Evolutionary conservation across 2,888 invertebrate species (phyloP), one percentile per base, ranked within the genome.

Genomic region (Neuroscelio doddi): DNA sequence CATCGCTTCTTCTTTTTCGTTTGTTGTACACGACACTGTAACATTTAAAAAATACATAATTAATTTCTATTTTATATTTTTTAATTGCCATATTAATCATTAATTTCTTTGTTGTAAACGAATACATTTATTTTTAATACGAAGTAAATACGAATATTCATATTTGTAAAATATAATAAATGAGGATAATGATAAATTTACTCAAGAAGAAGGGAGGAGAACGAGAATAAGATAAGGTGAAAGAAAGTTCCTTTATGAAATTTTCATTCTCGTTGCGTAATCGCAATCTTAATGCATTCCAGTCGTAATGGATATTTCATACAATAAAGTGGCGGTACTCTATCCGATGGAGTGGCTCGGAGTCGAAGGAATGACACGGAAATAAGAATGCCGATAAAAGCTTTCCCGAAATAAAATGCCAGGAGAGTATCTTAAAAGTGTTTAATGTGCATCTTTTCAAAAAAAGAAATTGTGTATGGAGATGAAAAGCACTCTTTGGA

Each of bases 1-100:
- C 73, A 73, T 74, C 71, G 74, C 73, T 71, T 79, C 79, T 72
- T 77, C 75, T 68, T 77, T 77, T 65, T 79, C 77, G 71, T 77
- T 80, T 71, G 78, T 76, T 74, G 80, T 77, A 70, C 79, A 76
- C 72, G 80, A 80, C 64, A 79, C 81, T 81, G 75, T 7, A 77
- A 78, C 52, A 65, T 39, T 39, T 5, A 5, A 36, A 34, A 32
- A 55, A 12, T n/a, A n/a, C n/a, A n/a, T n/a, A n/a, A n/a, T n/a
- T n/a, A n/a, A n/a, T n/a, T n/a, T n/a, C n/a, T n/a, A n/a, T n/a
- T n/a, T n/a, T n/a, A n/a, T n/a, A n/a, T n/a, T n/a, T n/a, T n/a
- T n/a, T n/a, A n/a, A n/a, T n/a, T n/a, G n/a, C n/a, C n/a, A n/a
- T n/a, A n/a, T n/a, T n/a, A n/a, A n/a, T n/a, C n/a, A n/a, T n/a